A percentile compares a stretch with the other conserved stretches of the same genome.
phyloP scores from a whole-genome alignment of 2,888 invertebrate genomes.

The Lochmaea crataegi region DNA sequence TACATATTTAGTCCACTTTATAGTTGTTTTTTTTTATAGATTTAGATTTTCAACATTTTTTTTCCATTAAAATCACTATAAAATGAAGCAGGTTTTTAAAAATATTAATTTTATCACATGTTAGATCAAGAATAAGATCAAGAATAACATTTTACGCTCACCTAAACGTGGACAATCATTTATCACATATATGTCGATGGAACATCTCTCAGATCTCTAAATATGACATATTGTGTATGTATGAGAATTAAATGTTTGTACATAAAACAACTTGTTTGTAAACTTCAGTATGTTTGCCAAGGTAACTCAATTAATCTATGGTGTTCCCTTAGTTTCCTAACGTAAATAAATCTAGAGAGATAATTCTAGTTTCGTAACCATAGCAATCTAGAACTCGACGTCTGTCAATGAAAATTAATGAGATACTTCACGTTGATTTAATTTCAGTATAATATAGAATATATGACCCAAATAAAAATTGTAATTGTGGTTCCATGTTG shows the following conservation, averaged over 20 bases:
- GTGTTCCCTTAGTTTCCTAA: background rate
- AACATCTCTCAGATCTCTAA: background rate
- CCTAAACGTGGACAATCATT: background rate
- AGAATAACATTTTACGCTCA: too few relatives aligned
- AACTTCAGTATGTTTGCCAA: background rate
- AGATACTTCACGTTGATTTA: constrained; percentile 2
- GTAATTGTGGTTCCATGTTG: too few relatives aligned
- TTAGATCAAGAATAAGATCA: too few relatives aligned
- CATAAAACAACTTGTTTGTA: background rate
- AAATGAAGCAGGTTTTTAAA: too few relatives aligned
- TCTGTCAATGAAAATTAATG: constrained; percentile 6
- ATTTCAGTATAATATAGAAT: background rate
- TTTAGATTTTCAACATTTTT: too few relatives aligned
- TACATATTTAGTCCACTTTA: too few relatives aligned
- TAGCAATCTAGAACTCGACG: background rate
- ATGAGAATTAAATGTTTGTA: background rate
- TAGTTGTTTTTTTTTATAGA: too few relatives aligned
- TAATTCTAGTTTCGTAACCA: background rate
- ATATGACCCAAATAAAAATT: background rate
- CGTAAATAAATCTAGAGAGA: background rate
- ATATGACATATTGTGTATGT: background rate
- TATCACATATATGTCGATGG: background rate
- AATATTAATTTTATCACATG: too few relatives aligned
- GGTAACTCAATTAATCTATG: constrained; percentile 1
- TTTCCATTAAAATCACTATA: too few relatives aligned